A percentile compares a stretch with the other conserved stretches of the same genome.
Evolutionary conservation across 2,797 vertebrate genomes (phyloP).

Genomic region (Prunella strophiata): DNA sequence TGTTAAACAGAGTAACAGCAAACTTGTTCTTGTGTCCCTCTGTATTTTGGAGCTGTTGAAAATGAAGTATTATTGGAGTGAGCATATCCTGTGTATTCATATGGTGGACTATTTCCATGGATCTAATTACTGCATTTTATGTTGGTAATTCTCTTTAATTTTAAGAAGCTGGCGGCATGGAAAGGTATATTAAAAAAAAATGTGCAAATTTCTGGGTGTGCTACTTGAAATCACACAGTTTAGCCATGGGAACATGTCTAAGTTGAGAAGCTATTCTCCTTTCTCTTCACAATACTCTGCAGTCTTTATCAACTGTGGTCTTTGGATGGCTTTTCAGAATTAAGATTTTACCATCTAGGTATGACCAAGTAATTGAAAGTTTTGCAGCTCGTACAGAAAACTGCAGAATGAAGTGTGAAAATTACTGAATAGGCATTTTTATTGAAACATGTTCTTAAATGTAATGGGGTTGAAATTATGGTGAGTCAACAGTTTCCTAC

Average conservation of each 20-base stretch:
- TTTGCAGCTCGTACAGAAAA: neutral
- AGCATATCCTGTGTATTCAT: neutral
- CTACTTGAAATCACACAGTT: neutral
- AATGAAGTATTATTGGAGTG: neutral
- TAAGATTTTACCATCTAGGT: neutral
- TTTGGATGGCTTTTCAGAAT: neutral
- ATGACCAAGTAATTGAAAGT: neutral
- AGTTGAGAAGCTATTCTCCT: neutral
- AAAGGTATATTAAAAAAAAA: neutral
- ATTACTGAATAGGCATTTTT: slow-evolving; percentile 12
- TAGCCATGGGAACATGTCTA: neutral
- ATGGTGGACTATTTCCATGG: neutral
- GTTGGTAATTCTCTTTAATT: neutral
- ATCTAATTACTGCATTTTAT: neutral
- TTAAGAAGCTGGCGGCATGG: neutral
- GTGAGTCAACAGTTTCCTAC: slow-evolving; percentile 27
- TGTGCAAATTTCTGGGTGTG: neutral
- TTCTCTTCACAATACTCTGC: neutral
- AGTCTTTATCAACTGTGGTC: neutral
- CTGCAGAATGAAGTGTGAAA: slow-evolving; percentile 32
- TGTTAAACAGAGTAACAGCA: neutral
- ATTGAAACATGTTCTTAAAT: slow-evolving; percentile 24
- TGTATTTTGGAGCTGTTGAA: neutral
- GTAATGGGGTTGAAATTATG: slow-evolving; percentile 22
- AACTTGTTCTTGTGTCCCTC: neutral